A percentile compares a stretch with the other conserved stretches of the same genome.
Evolutionary conservation across 2,888 invertebrate species (phyloP).

Genomic region (Bimastos eiseni): DNA sequence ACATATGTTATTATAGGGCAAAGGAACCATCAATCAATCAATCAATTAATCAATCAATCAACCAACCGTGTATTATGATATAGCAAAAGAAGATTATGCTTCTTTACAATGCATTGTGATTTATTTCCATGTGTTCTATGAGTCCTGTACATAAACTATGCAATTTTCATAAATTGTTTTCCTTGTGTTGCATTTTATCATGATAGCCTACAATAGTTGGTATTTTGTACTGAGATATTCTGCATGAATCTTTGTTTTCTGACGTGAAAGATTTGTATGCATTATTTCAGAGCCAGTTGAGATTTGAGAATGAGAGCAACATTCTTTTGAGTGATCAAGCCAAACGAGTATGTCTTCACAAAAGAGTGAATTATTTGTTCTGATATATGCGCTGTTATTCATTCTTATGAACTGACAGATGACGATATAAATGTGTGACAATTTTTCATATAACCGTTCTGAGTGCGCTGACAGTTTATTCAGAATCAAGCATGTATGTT

Average conservation of each 20-base stretch:
- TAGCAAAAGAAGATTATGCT: neutral
- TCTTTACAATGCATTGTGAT: neutral
- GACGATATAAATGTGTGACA: neutral
- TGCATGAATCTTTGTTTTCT: neutral
- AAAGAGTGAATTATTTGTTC: neutral
- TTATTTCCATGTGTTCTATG: neutral
- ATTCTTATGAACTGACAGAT: neutral
- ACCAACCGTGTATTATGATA: too few relatives aligned
- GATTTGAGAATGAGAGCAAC: slow-evolving; percentile 95
- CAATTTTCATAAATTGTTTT: neutral
- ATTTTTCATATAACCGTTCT: neutral
- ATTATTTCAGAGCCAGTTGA: slow-evolving; percentile 89
- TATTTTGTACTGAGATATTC: neutral
- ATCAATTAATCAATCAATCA: too few relatives aligned
- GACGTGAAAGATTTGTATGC: slow-evolving; percentile 49
- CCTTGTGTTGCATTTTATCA: neutral
- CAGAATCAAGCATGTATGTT: neutral
- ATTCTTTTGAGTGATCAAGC: slow-evolving; percentile 41
- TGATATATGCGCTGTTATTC: neutral
- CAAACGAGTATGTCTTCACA: slow-evolving; percentile 33
- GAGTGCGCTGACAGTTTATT: neutral
- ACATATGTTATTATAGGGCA: too few relatives aligned
- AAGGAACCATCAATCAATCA: too few relatives aligned
- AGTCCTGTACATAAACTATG: neutral
- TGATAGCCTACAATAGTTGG: neutral